Evolutionary conservation across 1,140 invertebrate genomes (phyloP), one percentile per base, ranked within the genome.

Genomic region (Heterodera schachtii): DNA sequence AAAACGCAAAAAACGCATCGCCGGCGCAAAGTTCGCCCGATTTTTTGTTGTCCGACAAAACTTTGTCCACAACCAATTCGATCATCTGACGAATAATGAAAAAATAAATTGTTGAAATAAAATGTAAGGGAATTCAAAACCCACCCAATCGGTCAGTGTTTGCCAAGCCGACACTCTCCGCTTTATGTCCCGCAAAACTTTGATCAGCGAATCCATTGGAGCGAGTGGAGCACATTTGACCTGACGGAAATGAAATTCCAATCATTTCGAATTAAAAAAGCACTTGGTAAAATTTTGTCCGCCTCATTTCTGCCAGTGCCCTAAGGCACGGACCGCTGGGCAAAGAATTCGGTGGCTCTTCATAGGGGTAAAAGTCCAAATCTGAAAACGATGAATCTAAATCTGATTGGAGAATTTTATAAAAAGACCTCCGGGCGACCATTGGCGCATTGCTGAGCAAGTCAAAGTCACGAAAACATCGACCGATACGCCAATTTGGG

Each of bases 251-350:
- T n/a, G 11, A n/a, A 2, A 76, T 44, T 52, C 46, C 43, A 74
- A 46, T 5, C 5, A 46, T 57, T 43, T 75, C 16, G 44, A 19
- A 49, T 52, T n/a, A 41, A 49, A 49, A 60, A 46, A 11, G 13
- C 8, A 78, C 77, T 69, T 78, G 77, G 70, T 78, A 78, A 69
- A 78, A 78, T 46, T 70, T 78, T 6, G 77, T 78, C 4, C 77
- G 16, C 21, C 77, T 64, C 77, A 78, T 78, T 21, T 78, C 77
- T 11, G 77, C 31, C 77, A 78, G 46, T 31, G 77, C 77, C 47
- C 21, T 21, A 43, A 78, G 64, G 43, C 77, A 78, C 2, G 77
- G 64, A 4, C 47, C 57, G 16, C 46, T 44, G 16, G 77, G 77
- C 52, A 78, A 78, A n/a, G 77, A 31, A 46, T 78, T 78, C 31